These are phyloP conservation scores for Tetrao urogallus DNA, from an alignment of 2,113 vertebrate species.

Conservation along the genomic window DNA sequence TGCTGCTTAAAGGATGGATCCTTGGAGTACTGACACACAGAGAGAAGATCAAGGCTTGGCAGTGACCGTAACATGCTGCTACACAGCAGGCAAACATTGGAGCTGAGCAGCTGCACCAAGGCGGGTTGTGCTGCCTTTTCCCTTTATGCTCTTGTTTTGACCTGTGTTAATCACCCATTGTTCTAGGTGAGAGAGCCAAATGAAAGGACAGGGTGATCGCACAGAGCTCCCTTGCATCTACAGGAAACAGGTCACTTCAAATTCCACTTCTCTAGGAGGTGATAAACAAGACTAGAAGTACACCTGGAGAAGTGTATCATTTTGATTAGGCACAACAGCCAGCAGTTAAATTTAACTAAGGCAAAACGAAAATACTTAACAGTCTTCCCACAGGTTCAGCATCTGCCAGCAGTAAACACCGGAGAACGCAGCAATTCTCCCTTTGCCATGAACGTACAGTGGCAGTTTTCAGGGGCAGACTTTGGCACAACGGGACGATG, in stretches of 20 bases:
- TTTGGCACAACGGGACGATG: background rate
- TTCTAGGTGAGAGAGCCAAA: slow-evolving; percentile 70
- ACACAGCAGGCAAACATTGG: slow-evolving; percentile 23
- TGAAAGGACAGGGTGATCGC: slow-evolving; percentile 43
- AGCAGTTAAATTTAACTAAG: background rate
- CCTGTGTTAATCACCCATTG: slow-evolving; percentile 69
- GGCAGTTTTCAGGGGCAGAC: background rate
- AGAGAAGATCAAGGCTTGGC: slow-evolving; percentile 52
- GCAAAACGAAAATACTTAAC: background rate
- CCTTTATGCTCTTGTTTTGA: slow-evolving; percentile 45
- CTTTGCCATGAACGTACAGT: background rate
- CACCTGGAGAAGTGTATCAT: slow-evolving; percentile 4
- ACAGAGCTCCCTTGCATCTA: slow-evolving; percentile 5
- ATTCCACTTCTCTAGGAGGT: background rate
- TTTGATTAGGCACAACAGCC: background rate
- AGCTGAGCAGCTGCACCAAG: slow-evolving; percentile 44
- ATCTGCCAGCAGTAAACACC: background rate
- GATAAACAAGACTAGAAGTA: background rate
- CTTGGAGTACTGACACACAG: slow-evolving; percentile 10
- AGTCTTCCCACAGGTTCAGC: background rate
- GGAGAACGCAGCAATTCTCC: background rate
- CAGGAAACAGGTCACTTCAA: slow-evolving; percentile 34
- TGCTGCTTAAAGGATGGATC: slow-evolving; percentile 13
- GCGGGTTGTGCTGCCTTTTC: slow-evolving; percentile 36
- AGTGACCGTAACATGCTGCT: slow-evolving; percentile 35